Percentiles rank a stretch among this genome's conserved stretches.
Evolutionary conservation across 2,888 invertebrate genomes (phyloP).

Genomic region (Tetragnatha montana): DNA sequence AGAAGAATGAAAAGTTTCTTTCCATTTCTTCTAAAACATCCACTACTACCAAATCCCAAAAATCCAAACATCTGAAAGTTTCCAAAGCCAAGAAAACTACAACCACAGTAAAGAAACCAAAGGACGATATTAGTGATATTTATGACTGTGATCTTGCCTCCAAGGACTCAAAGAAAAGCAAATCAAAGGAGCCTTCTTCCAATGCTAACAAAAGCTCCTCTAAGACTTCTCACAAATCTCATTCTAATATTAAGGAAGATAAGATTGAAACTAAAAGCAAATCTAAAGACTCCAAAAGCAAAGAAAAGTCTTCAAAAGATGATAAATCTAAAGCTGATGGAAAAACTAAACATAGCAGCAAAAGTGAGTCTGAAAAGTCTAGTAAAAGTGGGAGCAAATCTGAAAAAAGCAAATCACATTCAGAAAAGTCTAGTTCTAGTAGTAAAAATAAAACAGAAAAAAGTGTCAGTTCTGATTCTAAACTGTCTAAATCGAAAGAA

Average conservation of each 20-base stretch:
- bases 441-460: constrained; percentile 5
- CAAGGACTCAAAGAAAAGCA: constrained; percentile 23
- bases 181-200: not conserved
- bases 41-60: not conserved
- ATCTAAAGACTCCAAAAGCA: not conserved
- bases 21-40: constrained; percentile 1
- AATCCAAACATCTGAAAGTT: not conserved
- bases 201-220: constrained; percentile 11
- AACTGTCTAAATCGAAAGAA: constrained; percentile 30
- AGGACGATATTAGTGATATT: constrained; percentile 2
- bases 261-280: constrained; percentile 18
- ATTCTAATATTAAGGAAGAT: constrained; percentile 7
- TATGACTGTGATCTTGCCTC: not conserved
- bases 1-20: constrained; percentile 63
- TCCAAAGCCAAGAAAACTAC: not conserved
- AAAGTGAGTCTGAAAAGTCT: constrained; percentile 19
- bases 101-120: not conserved
- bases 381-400: constrained; percentile 16
- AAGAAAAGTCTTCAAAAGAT: constrained; percentile 1
- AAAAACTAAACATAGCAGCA: constrained; percentile 20
- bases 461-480: constrained; percentile 1
- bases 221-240: not conserved
- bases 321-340: not conserved
- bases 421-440: constrained; percentile 16
- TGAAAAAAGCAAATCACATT: constrained; percentile 26